Conservation (phyloP, 2,888 invertebrate species). For the Sericinus montela region DNA sequence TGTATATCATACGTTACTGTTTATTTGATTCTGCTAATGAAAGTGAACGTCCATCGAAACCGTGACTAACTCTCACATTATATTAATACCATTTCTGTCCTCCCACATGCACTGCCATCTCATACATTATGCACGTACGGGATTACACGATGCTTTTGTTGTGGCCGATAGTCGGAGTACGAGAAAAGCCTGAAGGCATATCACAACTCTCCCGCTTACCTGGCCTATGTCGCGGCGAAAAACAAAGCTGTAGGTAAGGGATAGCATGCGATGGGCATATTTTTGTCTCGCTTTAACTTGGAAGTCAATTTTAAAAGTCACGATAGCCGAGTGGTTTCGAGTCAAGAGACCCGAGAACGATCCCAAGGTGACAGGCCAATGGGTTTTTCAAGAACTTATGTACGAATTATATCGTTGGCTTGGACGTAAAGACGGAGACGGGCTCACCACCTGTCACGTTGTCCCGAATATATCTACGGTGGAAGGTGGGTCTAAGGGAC, state of each 20-base stretch:
- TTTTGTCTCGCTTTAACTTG: too few relatives aligned
- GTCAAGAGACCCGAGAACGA: too few relatives aligned
- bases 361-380: too few relatives aligned
- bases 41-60: constrained; percentile 4
- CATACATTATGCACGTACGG: constrained; percentile 46
- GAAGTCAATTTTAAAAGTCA: too few relatives aligned
- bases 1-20: too few relatives aligned
- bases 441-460: too few relatives aligned
- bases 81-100: constrained; percentile 48
- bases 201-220: constrained; percentile 96
- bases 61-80: constrained; percentile 67
- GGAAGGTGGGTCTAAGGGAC: too few relatives aligned
- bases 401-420: too few relatives aligned
- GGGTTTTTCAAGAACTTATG: too few relatives aligned
- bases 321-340: too few relatives aligned
- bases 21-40: constrained; percentile 13
- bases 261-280: neutral
- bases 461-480: too few relatives aligned
- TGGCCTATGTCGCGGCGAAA: constrained; percentile 96
- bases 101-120: constrained; percentile 63
- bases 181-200: constrained; percentile 96
- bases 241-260: constrained; percentile 89
- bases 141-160: constrained; percentile 23
- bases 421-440: too few relatives aligned
- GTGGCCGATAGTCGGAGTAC: constrained; percentile 85